Evolutionary conservation across 2,113 vertebrate species (phyloP).

Genomic region (Pseudopodoces humilis): DNA sequence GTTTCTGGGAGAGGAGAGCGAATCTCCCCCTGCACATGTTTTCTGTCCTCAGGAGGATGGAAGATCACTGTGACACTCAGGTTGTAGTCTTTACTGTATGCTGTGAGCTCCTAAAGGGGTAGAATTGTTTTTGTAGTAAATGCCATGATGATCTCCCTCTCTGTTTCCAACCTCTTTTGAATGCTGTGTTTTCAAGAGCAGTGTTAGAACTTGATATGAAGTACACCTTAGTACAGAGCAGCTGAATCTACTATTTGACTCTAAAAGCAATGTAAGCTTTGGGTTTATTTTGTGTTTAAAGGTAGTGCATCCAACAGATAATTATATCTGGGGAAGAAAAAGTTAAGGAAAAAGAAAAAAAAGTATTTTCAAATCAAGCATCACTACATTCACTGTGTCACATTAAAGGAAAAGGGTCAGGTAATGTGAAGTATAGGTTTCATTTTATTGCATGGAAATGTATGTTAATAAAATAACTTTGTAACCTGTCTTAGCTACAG

Average conservation of each 20-base stretch:
- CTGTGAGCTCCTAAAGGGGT: background rate
- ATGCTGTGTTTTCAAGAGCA: background rate
- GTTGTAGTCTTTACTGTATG: background rate
- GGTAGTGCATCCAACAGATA: background rate
- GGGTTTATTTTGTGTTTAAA: background rate
- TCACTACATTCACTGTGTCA: background rate
- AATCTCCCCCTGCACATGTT: background rate
- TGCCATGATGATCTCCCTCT: background rate
- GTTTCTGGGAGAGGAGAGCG: background rate
- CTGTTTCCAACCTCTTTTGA: background rate
- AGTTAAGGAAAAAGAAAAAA: background rate
- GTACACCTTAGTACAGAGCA: background rate
- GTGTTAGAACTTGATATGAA: background rate
- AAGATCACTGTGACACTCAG: background rate
- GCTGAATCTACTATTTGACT: background rate
- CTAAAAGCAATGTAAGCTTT: background rate
- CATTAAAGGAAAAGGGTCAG: background rate
- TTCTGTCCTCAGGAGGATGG: fast-evolving
- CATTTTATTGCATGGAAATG: background rate
- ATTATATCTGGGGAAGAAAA: background rate
- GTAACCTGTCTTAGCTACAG: background rate
- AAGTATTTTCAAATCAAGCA: background rate
- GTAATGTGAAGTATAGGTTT: background rate
- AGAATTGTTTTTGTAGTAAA: background rate
- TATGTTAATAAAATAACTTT: background rate